These are phyloP conservation scores for Drosophila tanythrix DNA, from an alignment of 2,888 invertebrate species.

Conservation along the genomic window DNA sequence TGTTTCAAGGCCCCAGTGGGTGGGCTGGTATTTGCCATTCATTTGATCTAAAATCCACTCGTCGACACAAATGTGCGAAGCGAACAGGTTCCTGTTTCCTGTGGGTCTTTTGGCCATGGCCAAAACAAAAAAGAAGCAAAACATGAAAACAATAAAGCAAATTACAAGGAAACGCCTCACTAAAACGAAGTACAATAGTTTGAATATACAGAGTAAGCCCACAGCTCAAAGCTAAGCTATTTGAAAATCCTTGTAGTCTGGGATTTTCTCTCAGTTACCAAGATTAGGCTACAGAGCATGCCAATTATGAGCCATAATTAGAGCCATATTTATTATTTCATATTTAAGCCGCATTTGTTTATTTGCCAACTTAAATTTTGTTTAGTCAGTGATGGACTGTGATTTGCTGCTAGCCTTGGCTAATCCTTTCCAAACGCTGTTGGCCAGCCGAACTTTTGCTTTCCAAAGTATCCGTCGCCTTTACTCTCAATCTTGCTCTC, in stretches of 20 bases:
- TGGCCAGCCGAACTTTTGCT: too few species aligned
- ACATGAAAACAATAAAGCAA: slow-evolving; percentile 53
- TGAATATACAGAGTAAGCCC: not conserved
- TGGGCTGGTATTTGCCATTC: slow-evolving; percentile 42
- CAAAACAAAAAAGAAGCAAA: not conserved
- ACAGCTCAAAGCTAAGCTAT: not conserved
- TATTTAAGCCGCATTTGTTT: not conserved
- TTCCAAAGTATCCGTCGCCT: too few species aligned
- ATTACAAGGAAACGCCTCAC: slow-evolving; percentile 59
- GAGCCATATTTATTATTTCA: too few species aligned
- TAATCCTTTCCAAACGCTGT: not conserved
- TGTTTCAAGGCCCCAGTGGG: slow-evolving; percentile 26
- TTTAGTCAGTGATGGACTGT: not conserved
- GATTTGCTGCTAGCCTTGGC: not conserved
- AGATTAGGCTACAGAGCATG: not conserved
- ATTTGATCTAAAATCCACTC: slow-evolving; percentile 44
- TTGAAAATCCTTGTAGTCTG: not conserved
- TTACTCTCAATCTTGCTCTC: not conserved
- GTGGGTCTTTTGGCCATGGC: slow-evolving; percentile 20
- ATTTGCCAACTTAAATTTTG: not conserved
- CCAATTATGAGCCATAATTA: not conserved
- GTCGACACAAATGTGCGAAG: slow-evolving; percentile 28
- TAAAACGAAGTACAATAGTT: slow-evolving; percentile 1
- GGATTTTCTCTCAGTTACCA: not conserved
- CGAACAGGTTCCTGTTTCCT: slow-evolving; percentile 33